phyloP scores from a whole-genome alignment of 2,113 vertebrate species.

The Brachyhypopomus occidentalis region DNA sequence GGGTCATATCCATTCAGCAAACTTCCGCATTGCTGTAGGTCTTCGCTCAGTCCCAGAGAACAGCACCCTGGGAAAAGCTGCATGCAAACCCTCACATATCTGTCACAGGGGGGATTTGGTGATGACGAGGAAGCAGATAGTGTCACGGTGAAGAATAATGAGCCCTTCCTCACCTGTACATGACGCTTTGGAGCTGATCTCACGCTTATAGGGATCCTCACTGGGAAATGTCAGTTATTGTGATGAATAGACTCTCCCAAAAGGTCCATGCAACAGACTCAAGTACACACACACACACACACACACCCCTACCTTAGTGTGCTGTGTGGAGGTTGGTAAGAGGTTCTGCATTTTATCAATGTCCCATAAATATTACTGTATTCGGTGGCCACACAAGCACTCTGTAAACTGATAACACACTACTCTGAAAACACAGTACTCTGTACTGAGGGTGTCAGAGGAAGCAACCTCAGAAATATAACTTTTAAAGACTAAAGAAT shows the following conservation, averaged over 20 bases:
- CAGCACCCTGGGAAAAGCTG: conserved; percentile 43
- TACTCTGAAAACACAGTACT: no score
- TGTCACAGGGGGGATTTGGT: conserved; percentile 33
- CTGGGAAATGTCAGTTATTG: conserved; percentile 52
- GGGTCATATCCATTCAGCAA: conserved; percentile 25
- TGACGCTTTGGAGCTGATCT: conserved; percentile 5
- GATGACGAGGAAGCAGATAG: conserved; percentile 41
- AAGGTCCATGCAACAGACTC: neutral
- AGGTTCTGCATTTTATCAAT: conserved; percentile 29
- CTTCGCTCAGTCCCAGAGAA: neutral
- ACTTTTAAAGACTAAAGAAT: no score
- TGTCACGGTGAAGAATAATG: conserved; percentile 50
- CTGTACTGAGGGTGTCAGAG: neutral
- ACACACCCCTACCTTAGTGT: neutral
- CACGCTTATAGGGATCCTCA: neutral
- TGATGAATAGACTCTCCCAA: conserved; percentile 66
- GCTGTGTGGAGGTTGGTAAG: conserved; percentile 44
- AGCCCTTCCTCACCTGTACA: conserved; percentile 38
- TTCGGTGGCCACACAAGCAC: neutral
- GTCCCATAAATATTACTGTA: conserved; percentile 29
- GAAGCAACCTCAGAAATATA: neutral
- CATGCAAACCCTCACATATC: conserved; percentile 32
- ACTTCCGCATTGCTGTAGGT: conserved; percentile 21
- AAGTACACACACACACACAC: neutral
- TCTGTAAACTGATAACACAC: neutral